Percentiles rank a stretch among this genome's conserved stretches.
These are phyloP conservation scores for Spialia ferax DNA, from an alignment of 2,888 invertebrate species.

Conservation along the genomic window DNA sequence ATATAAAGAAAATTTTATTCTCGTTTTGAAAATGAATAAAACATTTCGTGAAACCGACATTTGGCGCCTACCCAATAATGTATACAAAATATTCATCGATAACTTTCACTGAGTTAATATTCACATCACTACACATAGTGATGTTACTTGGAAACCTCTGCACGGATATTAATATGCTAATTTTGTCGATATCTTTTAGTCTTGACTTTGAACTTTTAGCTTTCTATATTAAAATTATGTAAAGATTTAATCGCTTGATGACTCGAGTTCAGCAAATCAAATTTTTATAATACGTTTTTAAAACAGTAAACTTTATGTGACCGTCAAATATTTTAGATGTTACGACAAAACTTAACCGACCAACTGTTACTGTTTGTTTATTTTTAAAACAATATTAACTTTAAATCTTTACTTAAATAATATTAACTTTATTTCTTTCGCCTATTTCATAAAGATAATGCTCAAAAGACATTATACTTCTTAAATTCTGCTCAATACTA, in stretches of 20 bases:
- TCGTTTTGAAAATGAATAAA: constrained; percentile 32
- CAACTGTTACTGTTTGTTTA: too few species aligned
- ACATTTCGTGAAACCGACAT: constrained; percentile 16
- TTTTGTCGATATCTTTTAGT: constrained; percentile 11
- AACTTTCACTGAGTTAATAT: constrained; percentile 38
- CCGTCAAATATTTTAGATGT: too few species aligned
- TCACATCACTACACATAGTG: constrained; percentile 29
- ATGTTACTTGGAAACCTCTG: constrained; percentile 21
- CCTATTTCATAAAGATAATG: too few species aligned
- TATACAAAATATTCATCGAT: constrained; percentile 34
- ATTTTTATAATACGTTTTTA: too few species aligned
- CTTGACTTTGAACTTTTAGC: constrained; percentile 32
- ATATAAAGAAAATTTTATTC: constrained; percentile 10
- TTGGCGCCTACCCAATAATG: constrained; percentile 36
- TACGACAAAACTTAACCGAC: too few species aligned
- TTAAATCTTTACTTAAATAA: too few species aligned
- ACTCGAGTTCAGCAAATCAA: background rate
- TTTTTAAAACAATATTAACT: too few species aligned
- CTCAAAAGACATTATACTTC: too few species aligned
- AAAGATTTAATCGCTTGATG: background rate
- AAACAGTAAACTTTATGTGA: too few species aligned
- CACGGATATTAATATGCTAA: constrained; percentile 27
- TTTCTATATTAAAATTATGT: constrained; percentile 12
- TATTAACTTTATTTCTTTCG: too few species aligned
- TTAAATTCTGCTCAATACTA: too few species aligned